Evolutionary conservation across 2,113 vertebrate genomes (phyloP).

Genomic region (Eretmochelys imbricata): DNA sequence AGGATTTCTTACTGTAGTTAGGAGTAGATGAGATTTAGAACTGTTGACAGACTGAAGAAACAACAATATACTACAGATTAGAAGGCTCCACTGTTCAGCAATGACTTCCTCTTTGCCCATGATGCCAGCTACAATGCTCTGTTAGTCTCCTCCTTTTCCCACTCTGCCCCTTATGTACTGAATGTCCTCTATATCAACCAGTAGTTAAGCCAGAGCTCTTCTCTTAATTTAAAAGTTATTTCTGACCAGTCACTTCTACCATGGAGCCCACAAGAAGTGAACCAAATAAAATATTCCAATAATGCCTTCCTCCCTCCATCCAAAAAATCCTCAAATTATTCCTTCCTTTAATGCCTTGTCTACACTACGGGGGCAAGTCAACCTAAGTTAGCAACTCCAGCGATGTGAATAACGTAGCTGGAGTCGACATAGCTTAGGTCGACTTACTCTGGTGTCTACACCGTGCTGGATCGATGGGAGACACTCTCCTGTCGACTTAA

Average conservation of each 20-base stretch:
- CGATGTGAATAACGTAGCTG: no score
- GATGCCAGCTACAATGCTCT: background rate
- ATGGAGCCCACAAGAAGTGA: accelerated
- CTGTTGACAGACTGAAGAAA: background rate
- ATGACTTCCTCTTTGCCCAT: background rate
- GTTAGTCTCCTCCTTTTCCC: accelerated
- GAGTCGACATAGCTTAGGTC: no score
- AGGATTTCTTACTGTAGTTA: background rate
- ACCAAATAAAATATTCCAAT: background rate
- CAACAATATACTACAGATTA: background rate
- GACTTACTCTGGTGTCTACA: no score
- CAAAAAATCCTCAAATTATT: background rate
- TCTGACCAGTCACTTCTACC: accelerated
- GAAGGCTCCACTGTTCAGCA: background rate
- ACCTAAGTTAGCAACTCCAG: no score
- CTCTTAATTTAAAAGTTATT: background rate
- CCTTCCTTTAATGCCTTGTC: background rate
- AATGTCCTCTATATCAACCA: background rate
- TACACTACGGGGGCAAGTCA: no score
- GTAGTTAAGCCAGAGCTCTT: accelerated
- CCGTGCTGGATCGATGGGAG: no score
- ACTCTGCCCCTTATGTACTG: background rate
- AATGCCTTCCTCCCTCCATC: background rate
- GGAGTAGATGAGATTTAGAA: background rate
- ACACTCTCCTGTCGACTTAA: no score